A percentile compares a stretch with the other conserved stretches of the same genome.
phyloP scores from a whole-genome alignment of 2,113 vertebrate species.

The Myotis lucifugus region DNA sequence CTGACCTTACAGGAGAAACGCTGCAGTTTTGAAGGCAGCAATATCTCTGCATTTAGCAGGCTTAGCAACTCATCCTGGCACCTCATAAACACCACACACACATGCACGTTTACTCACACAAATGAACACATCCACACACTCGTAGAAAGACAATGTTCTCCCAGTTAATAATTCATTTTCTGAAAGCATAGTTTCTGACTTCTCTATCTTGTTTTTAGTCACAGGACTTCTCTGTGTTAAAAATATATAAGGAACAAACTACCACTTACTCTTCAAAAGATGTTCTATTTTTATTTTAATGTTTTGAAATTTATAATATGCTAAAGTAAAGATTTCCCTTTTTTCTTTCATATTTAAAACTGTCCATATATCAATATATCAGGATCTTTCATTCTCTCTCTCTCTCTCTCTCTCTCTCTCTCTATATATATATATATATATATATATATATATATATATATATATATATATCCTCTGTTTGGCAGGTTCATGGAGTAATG shows the following conservation, averaged over 20 bases:
- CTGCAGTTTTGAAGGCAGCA: not conserved
- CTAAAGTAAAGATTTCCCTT: not conserved
- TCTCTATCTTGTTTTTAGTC: not conserved
- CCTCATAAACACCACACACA: not conserved
- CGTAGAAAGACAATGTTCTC: not conserved
- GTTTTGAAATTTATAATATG: not conserved
- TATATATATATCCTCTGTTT: not conserved
- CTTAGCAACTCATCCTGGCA: not conserved
- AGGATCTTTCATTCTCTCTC: not conserved
- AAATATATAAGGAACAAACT: not conserved
- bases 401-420: too few species aligned
- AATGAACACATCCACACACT: rapidly evolving
- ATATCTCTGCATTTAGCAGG: not conserved
- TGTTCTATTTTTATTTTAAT: not conserved
- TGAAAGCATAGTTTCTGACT: not conserved
- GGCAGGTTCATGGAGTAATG: not conserved
- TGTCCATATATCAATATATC: not conserved
- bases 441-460: too few species aligned
- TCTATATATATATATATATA: not conserved
- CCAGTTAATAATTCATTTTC: not conserved
- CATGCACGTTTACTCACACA: rapidly evolving
- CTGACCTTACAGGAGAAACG: not conserved
- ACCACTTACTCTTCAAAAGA: not conserved
- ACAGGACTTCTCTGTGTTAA: not conserved
- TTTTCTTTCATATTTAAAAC: slow-evolving; percentile 12